These are phyloP conservation scores for Stichopus horrens DNA, from an alignment of 53 echinoderm and acorn worm species.

Conservation along the genomic window DNA sequence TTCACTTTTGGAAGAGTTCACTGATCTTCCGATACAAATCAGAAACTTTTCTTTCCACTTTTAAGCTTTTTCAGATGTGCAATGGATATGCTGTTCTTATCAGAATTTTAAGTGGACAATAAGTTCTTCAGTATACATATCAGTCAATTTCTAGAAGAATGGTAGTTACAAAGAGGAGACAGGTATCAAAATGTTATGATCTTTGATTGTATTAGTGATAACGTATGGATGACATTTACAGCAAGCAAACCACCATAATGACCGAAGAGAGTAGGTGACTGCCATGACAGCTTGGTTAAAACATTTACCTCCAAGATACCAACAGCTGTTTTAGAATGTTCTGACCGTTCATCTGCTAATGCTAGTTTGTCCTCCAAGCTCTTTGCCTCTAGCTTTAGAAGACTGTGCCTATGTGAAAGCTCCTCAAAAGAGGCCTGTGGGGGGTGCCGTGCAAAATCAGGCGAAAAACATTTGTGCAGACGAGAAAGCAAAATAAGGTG, in stretches of 20 bases:
- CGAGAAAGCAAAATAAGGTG: neutral
- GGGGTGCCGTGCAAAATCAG: conserved; percentile 9
- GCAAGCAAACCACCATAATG: neutral
- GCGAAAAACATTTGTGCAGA: neutral
- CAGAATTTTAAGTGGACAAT: too few relatives aligned
- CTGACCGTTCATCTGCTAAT: conserved; percentile 53
- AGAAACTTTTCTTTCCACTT: too few relatives aligned
- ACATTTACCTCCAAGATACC: conserved; percentile 44
- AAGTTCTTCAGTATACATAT: too few relatives aligned
- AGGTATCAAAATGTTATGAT: too few relatives aligned
- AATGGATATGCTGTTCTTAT: too few relatives aligned
- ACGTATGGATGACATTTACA: neutral
- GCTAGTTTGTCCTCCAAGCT: conserved; percentile 69
- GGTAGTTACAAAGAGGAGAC: too few relatives aligned
- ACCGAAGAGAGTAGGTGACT: neutral
- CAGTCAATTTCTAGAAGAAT: too few relatives aligned
- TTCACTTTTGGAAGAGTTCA: too few relatives aligned
- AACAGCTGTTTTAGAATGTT: conserved; percentile 44
- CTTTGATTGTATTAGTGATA: neutral
- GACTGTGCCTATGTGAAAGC: conserved; percentile 51
- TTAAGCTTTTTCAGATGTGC: too few relatives aligned
- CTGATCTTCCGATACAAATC: too few relatives aligned
- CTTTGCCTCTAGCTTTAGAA: conserved; percentile 57
- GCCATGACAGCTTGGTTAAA: conserved; percentile 19
- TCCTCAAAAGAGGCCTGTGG: conserved; percentile 57